Conservation (phyloP, 1,140 invertebrate genomes). For the Bombus superbus region DNA sequence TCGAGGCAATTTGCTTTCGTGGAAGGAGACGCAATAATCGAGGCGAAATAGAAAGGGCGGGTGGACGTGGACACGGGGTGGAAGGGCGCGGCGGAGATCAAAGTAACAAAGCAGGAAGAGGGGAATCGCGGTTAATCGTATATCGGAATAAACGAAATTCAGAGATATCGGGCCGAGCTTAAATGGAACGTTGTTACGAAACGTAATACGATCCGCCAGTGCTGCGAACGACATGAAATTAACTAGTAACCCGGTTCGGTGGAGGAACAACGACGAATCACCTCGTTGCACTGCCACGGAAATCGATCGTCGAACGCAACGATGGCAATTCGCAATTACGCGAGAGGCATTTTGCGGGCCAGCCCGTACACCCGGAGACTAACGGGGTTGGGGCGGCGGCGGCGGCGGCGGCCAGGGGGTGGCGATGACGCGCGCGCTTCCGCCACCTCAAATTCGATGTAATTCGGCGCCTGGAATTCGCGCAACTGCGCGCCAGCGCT, state of each 20-base stretch:
- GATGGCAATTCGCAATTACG: conserved; percentile 47
- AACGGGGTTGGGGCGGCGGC: conserved; percentile 11
- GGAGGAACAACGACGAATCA: conserved; percentile 12
- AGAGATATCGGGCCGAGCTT: not conserved
- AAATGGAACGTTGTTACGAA: conserved; percentile 14
- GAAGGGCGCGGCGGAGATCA: too few species aligned
- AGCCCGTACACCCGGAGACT: conserved; percentile 3
- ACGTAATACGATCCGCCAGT: conserved; percentile 16
- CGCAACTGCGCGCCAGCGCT: conserved; percentile 9
- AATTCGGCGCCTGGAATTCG: conserved; percentile 55
- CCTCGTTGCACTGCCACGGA: not conserved
- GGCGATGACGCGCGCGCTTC: conserved; percentile 43
- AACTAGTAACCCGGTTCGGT: conserved; percentile 10
- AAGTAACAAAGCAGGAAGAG: not conserved
- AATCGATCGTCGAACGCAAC: conserved; percentile 42
- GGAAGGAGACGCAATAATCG: not conserved
- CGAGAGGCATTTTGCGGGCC: conserved; percentile 31
- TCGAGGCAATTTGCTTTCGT: not conserved
- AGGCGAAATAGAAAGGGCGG: not conserved
- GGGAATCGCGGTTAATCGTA: conserved; percentile 21
- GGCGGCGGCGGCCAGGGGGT: not conserved
- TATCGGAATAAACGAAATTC: conserved; percentile 19
- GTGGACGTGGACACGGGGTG: not conserved
- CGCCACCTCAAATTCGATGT: conserved; percentile 52
- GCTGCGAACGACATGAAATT: conserved; percentile 15